Evolutionary conservation across 2,888 invertebrate genomes (phyloP), one percentile per base, ranked within the genome.

Genomic region (Ormyrus pomaceus): DNA sequence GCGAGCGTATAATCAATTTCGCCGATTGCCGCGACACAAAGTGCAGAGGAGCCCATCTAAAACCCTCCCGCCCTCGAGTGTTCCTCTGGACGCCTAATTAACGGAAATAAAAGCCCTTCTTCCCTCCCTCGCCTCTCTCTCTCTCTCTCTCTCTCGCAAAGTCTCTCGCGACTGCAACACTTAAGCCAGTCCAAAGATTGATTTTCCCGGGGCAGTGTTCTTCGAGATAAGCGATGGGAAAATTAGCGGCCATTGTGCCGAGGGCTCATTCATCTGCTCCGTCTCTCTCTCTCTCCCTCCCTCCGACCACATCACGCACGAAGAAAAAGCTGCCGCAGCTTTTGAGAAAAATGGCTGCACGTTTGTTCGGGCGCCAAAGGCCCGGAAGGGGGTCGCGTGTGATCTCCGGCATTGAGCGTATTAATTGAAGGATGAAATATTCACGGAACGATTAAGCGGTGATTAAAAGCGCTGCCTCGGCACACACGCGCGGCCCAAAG

Each of bases 391-490:
- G 34, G 19, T 46, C 6, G 6, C 45, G 51, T 19, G 53, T 19
- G 59, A 75, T 66, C 68, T 66, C 46, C 8, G 55, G n/a, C 62
- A 74, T 79, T 79, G 64, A 65, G 74, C 59, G 68, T 50, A 56
- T 62, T 77, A 77, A 81, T 81, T 66, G 58, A 69, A 69, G 73
- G 83, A 84, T 88, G 83, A 87, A 88, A 87, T 87, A 88, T 88
- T 87, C 86, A 87, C 81, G 77, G 77, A 82, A 82, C 85, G 86
- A 87, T 87, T 87, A 87, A 83, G 83, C 83, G 84, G 73, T 80
- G 81, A 77, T 83, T 83, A 81, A 82, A 82, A 76, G 75, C 71
- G 66, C 34, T 34, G 69, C 65, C 70, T 69, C 56, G 65, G 69
- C 78, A 64, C 69, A 74, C 77, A 74, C 82, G 2, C 79, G 75